These are phyloP conservation scores for Lepus europaeus DNA, from an alignment of 2,113 vertebrate species.

Conservation along the genomic window DNA sequence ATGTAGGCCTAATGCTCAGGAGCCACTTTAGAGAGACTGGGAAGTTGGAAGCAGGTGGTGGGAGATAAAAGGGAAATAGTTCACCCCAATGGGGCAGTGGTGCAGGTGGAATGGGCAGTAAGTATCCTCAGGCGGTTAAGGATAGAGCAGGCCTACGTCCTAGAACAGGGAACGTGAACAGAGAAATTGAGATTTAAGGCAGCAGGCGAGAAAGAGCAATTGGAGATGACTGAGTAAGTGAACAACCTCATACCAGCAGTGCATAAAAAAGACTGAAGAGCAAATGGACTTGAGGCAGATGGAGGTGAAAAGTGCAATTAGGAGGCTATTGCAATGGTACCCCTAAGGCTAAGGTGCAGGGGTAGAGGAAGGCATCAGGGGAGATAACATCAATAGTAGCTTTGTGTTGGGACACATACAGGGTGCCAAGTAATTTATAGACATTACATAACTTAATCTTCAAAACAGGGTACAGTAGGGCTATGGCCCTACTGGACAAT, in stretches of 20 bases:
- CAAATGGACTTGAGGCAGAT: neutral
- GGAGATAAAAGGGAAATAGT: neutral
- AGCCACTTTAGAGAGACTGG: neutral
- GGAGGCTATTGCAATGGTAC: neutral
- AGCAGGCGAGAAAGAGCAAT: neutral
- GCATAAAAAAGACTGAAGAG: neutral
- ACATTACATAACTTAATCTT: neutral
- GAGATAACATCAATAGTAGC: neutral
- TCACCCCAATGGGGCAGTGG: neutral
- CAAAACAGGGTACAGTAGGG: neutral
- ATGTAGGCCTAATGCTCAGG: neutral
- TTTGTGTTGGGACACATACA: neutral
- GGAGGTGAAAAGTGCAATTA: too few relatives aligned
- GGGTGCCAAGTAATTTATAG: neutral
- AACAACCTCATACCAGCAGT: neutral
- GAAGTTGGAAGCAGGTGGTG: neutral
- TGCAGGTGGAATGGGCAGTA: neutral
- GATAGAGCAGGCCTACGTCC: too few relatives aligned
- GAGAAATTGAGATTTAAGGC: neutral
- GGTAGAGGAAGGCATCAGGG: neutral
- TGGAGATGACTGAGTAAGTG: neutral
- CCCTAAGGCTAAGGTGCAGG: neutral
- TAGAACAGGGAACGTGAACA: neutral
- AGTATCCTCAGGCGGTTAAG: neutral
- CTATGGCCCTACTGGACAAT: neutral